Conservation (phyloP, 2,113 vertebrate genomes). For the Phyllostomus hastatus region DNA sequence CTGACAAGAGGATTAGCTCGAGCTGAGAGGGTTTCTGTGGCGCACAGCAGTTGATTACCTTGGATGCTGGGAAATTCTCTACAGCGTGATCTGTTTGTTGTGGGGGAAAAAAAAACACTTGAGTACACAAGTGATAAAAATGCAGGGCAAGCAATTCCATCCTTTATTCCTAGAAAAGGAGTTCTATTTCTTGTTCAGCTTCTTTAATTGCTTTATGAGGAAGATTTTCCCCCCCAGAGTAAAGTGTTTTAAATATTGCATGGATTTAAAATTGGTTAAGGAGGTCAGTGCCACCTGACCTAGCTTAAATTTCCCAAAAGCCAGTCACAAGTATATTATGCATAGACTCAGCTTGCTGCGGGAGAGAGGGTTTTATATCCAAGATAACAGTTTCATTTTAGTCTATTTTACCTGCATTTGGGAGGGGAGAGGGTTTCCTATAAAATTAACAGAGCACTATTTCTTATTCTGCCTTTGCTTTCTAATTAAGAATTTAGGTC, state of each 20-base stretch:
- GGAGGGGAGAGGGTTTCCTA: not conserved
- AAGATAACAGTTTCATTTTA: constrained; percentile 51
- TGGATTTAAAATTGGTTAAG: constrained; percentile 54
- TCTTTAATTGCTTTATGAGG: constrained; percentile 51
- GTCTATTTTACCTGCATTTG: not conserved
- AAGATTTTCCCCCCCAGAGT: not conserved
- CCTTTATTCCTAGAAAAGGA: constrained; percentile 14
- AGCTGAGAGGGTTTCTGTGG: constrained; percentile 30
- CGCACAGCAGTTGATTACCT: constrained; percentile 44
- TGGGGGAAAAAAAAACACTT: not conserved
- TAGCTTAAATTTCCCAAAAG: constrained; percentile 48
- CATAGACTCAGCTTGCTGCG: not conserved
- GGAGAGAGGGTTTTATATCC: constrained; percentile 29
- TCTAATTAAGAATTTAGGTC: constrained; percentile 33
- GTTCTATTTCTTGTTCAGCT: not conserved
- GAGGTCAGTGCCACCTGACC: constrained; percentile 46
- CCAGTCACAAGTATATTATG: not conserved
- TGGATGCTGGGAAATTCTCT: constrained; percentile 38
- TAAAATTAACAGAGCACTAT: not conserved
- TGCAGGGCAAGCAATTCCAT: not conserved
- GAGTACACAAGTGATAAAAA: constrained; percentile 44
- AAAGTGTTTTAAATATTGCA: constrained; percentile 57
- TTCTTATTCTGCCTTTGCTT: constrained; percentile 18
- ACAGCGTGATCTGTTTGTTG: constrained; percentile 4
- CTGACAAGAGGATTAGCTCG: constrained; percentile 58